Percentiles rank a stretch among this genome's conserved stretches.
These are phyloP conservation scores for Saxidomus purpurata DNA, from an alignment of 1,140 invertebrate genomes.

Conservation along the genomic window DNA sequence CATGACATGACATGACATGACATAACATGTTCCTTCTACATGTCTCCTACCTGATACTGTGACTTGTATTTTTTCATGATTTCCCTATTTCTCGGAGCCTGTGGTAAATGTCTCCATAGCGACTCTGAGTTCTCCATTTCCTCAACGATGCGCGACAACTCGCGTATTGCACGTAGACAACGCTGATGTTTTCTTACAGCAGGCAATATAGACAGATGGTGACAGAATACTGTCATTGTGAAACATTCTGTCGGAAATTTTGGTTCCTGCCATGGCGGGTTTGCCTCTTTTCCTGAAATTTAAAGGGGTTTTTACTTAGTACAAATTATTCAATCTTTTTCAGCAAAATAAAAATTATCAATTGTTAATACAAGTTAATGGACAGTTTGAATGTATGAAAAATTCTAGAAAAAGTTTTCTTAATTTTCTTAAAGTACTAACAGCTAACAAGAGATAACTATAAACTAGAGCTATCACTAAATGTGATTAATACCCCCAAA, in stretches of 20 bases:
- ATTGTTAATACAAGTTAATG: too few relatives aligned
- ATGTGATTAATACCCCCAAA: too few relatives aligned
- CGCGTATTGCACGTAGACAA: conserved; percentile 93
- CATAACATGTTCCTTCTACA: too few relatives aligned
- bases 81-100: conserved; percentile 92
- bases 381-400: too few relatives aligned
- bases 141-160: conserved; percentile 96
- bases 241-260: conserved; percentile 99
- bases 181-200: conserved; percentile 95
- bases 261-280: conserved; percentile 89
- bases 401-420: too few relatives aligned
- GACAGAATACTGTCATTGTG: conserved; percentile 97
- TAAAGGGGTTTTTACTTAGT: too few relatives aligned
- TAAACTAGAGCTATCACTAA: too few relatives aligned
- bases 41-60: conserved; percentile 89
- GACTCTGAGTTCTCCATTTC: conserved; percentile 91
- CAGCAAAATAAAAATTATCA: too few relatives aligned
- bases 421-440: too few relatives aligned
- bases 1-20: too few relatives aligned
- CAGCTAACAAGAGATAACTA: too few relatives aligned
- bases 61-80: conserved; percentile 95
- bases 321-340: too few relatives aligned
- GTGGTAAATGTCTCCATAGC: conserved; percentile 93
- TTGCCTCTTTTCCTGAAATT: conserved; percentile 65
- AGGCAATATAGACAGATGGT: conserved; percentile 96